Conservation (phyloP, 1,140 invertebrate genomes). For the Pinna nobilis region DNA sequence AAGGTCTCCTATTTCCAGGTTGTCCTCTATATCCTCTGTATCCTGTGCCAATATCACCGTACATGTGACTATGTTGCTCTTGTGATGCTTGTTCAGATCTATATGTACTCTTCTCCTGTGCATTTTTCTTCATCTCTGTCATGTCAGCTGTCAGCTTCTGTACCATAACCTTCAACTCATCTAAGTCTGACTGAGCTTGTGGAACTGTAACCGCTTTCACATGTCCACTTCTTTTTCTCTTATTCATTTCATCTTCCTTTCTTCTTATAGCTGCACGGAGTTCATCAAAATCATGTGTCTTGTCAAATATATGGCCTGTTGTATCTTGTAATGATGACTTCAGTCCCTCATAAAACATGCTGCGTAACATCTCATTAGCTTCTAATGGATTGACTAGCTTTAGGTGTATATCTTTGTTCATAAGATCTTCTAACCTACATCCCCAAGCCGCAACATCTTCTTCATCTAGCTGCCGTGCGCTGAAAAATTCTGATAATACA, state of each 20-base stretch:
- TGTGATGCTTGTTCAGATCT: not conserved
- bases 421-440: constrained; percentile 34
- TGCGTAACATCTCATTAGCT: constrained; percentile 18
- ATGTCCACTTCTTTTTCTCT: not conserved
- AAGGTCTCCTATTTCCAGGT: not conserved
- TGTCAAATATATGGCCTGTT: constrained; percentile 32
- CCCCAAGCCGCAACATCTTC: constrained; percentile 34
- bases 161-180: not conserved
- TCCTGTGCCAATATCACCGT: not conserved
- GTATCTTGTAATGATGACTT: constrained; percentile 25
- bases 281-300: constrained; percentile 9
- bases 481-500: constrained; percentile 34
- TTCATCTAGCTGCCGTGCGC: constrained; percentile 24
- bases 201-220: not conserved
- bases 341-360: constrained; percentile 32
- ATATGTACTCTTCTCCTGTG: not conserved
- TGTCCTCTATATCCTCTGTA: not conserved
- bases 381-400: not conserved
- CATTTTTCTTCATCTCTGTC: too few species aligned
- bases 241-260: constrained; percentile 18
- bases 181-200: not conserved
- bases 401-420: constrained; percentile 23
- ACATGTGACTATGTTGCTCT: not conserved
- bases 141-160: too few species aligned
- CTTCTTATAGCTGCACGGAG: constrained; percentile 8